These are phyloP conservation scores for Drosophila rufa DNA, from an alignment of 1,140 invertebrate genomes.

Conservation along the genomic window DNA sequence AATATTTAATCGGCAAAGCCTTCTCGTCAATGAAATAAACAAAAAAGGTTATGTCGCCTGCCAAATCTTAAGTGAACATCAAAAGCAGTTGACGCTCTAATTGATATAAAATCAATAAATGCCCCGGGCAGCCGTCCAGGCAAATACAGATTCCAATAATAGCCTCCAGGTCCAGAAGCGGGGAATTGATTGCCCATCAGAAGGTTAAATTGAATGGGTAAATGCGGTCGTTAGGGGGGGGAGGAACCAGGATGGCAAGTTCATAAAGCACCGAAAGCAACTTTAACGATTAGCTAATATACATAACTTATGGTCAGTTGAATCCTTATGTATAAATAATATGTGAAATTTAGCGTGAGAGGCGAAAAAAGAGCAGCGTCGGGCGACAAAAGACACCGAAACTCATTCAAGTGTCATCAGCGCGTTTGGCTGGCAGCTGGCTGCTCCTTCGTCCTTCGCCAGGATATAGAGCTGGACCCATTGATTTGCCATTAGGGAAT, in stretches of 20 bases:
- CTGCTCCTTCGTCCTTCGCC: background rate
- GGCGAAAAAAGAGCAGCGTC: slow-evolving; percentile 11
- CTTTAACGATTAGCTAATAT: slow-evolving; percentile 71
- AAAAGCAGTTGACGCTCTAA: slow-evolving; percentile 32
- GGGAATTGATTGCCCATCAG: slow-evolving; percentile 34
- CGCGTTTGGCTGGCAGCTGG: slow-evolving; percentile 48
- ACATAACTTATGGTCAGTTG: slow-evolving; percentile 81
- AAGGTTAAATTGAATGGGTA: slow-evolving; percentile 51
- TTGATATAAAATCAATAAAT: slow-evolving; percentile 49
- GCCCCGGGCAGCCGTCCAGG: slow-evolving; percentile 7
- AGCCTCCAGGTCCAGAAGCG: background rate
- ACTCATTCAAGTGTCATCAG: slow-evolving; percentile 80
- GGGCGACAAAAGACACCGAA: slow-evolving; percentile 55
- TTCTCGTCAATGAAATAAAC: background rate
- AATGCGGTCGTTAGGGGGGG: slow-evolving; percentile 35
- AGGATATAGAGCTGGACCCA: slow-evolving; percentile 19
- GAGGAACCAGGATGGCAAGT: slow-evolving; percentile 10
- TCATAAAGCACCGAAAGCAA: slow-evolving; percentile 45
- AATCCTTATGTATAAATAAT: slow-evolving; percentile 81
- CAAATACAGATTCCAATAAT: slow-evolving; percentile 26
- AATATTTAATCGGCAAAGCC: background rate
- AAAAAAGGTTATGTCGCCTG: background rate
- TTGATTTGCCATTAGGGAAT: slow-evolving; percentile 76
- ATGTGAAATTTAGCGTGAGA: slow-evolving; percentile 76
- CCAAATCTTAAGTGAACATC: slow-evolving; percentile 18